Evolutionary conservation across 2,888 invertebrate species (phyloP), one percentile per base, ranked within the genome.

Genomic region (Meliscaeva auricollis): DNA sequence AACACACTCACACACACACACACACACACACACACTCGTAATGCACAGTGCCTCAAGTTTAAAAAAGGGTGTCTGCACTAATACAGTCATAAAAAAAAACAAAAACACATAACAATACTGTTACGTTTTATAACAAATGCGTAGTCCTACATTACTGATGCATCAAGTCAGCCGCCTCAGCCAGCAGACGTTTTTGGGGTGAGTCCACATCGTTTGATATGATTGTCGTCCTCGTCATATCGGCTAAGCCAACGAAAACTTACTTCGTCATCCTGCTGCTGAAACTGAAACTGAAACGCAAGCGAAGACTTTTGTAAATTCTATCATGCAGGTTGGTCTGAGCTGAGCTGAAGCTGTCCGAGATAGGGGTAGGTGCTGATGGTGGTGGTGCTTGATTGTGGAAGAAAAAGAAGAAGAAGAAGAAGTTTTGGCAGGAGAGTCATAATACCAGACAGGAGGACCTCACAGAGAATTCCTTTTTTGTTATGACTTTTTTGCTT

Each of bases 61-160:
- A 58, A 22, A 66, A 66, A 50, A 66, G 66, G 66, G 66, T 66
- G 66, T 66, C 75, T 85, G 80, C 70, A 66, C 75, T 20, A 52
- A 72, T 46, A 80, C 72, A 69, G 13, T 0, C 60, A 72, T 41
- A 64, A 17, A 64, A 20, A 46, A 26, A 64, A n/a, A 30, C 38
- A 52, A 44, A 48, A 58, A 66, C 35, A 79, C 32, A 79, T 64
- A 81, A 76, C 76, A 77, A 69, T 69, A 73, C 73, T 69, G 85
- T 85, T 85, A 85, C 81, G 81, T 85, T 85, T 85, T 85, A 81
- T 81, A 81, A 69, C 76, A 77, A 81, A 81, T 85, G 85, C 85
- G 85, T 85, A 85, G 85, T 76, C 81, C 73, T 81, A 81, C 68
- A 81, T 85, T 85, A 85, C 80, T 85, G 85, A 85, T 85, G 85